Evolutionary conservation across 2,113 vertebrate genomes (phyloP), one percentile per base, ranked within the genome.

Genomic region (Nyctereutes procyonoides): DNA sequence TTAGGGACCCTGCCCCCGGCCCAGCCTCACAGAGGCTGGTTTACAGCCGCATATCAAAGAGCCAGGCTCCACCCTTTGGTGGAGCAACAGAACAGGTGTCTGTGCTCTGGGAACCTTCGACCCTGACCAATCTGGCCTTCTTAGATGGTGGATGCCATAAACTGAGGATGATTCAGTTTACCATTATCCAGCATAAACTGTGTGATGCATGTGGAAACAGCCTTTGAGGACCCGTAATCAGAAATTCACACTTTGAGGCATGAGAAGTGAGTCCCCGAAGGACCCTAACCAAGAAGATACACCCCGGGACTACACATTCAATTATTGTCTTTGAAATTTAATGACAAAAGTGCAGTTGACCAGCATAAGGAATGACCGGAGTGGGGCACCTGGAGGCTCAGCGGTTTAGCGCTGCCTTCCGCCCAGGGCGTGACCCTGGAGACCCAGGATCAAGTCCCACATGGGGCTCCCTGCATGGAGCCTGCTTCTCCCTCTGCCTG

Each of bases 261-360:
- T 48, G 85, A 81, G 63, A 63, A 32, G 30, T 28, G 35, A 84
- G 67, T 28, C 28, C 90, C 69, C 38, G 79, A 83, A 80, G 38
- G 32, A 56, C 32, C 28, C 74, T 79, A 73, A 86, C 76, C 76
- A 81, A 79, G 76, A 80, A 58, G 58, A 76, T 24, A 12, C 8
- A 56, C 26, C 43, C 63, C 58, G 51, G 13, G 93, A 89, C 63
- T 26, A 38, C 0, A 3, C 2, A 67, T 81, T 28, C 48, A 51
- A 93, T 60, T 65, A 20, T 13, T n/a, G 30, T n/a, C 94, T 93
- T 93, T 94, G 63, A 93, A 94, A 90, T 43, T 13, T 62, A 88
- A 77, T 53, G 77, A 24, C 19, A 55, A 56, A 76, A 3, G n/a
- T 43, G 55, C 58, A 55, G 67, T 56, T 89, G 73, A 56, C 26